Evolutionary conservation across 2,888 invertebrate genomes (phyloP).

Genomic region (Callyntrura sp.): DNA sequence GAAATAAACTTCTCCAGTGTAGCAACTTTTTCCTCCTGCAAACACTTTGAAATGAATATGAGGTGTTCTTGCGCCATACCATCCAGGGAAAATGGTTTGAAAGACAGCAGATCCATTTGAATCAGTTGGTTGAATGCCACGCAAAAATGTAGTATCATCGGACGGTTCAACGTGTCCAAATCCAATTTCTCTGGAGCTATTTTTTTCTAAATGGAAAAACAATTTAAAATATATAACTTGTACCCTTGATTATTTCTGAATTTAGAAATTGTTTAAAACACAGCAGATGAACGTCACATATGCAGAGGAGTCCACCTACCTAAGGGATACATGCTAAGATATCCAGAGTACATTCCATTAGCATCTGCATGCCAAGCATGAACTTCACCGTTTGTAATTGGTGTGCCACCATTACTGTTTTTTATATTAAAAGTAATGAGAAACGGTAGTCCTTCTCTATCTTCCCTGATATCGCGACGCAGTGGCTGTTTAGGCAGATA

Average conservation of each 20-base stretch:
- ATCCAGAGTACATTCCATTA: conserved; percentile 78
- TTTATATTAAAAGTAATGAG: conserved; percentile 67
- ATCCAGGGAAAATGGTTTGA: conserved; percentile 79
- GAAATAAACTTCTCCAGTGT: conserved; percentile 80
- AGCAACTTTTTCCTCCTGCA: conserved; percentile 61
- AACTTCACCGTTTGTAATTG: conserved; percentile 74
- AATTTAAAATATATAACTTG: no score
- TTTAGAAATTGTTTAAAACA: no score
- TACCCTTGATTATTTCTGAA: no score
- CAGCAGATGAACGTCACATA: no score
- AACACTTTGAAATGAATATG: conserved; percentile 80
- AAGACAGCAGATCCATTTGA: conserved; percentile 71
- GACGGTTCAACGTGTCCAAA: conserved; percentile 74
- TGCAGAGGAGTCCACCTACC: no score
- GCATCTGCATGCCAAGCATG: conserved; percentile 80
- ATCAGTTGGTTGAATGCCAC: conserved; percentile 80
- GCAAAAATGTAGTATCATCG: conserved; percentile 71
- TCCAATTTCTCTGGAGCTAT: not conserved
- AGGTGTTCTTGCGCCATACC: conserved; percentile 75
- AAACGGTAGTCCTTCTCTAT: conserved; percentile 75
- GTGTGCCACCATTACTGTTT: conserved; percentile 68
- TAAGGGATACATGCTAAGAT: conserved; percentile 76
- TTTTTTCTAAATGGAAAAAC: conserved; percentile 13
- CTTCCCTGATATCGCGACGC: conserved; percentile 77
- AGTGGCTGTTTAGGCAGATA: conserved; percentile 75